Evolutionary conservation across 2,797 vertebrate species (phyloP).

Genomic region (Hafferia zeledoni): DNA sequence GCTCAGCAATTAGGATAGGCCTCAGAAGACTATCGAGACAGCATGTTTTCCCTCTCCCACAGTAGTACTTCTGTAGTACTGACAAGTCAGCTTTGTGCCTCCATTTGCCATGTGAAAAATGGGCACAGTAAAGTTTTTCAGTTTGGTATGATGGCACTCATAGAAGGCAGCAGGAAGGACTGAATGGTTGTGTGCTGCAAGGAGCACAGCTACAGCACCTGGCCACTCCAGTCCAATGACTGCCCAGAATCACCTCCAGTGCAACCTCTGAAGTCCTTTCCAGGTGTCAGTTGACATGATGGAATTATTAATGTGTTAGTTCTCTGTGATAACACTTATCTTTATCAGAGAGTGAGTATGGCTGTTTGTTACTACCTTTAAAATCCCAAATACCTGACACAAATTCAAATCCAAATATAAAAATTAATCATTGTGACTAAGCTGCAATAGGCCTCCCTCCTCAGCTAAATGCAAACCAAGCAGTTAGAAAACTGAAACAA

Average conservation of each 20-base stretch:
- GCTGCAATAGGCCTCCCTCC: background rate
- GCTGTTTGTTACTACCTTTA: background rate
- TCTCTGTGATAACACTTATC: background rate
- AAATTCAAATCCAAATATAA: background rate
- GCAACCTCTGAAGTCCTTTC: background rate
- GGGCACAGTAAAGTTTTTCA: background rate
- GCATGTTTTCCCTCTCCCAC: background rate
- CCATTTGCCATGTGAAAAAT: background rate
- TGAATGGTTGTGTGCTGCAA: background rate
- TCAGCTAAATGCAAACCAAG: background rate
- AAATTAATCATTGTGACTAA: background rate
- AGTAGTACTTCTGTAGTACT: background rate
- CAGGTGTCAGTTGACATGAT: background rate
- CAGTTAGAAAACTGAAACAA: conserved; percentile 1
- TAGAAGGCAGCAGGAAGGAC: background rate
- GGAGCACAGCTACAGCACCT: background rate
- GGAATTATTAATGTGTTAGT: background rate
- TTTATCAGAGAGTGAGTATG: background rate
- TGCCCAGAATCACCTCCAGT: background rate
- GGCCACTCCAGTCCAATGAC: background rate
- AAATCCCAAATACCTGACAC: background rate
- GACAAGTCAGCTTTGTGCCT: background rate
- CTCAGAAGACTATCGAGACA: accelerated
- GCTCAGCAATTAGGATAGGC: background rate
- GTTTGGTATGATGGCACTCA: background rate